Evolutionary conservation across 2,888 invertebrate species (phyloP).

Genomic region (Athetis lepigone): DNA sequence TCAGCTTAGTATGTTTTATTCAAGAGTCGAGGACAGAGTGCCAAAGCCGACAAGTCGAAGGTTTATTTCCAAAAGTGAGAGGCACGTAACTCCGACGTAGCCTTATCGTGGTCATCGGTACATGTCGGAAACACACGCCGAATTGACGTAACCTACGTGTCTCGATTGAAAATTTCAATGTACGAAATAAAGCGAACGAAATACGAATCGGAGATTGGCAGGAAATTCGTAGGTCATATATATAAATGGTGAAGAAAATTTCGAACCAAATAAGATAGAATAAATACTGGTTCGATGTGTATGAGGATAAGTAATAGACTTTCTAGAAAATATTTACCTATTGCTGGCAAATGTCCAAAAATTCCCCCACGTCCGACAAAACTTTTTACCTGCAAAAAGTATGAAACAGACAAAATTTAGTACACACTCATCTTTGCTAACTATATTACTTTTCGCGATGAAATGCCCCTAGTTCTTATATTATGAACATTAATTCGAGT

Average conservation of each 20-base stretch:
- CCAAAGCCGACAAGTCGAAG: slow-evolving; percentile 59
- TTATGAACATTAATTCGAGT: slow-evolving; percentile 38
- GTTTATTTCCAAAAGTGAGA: slow-evolving; percentile 53
- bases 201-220: slow-evolving; percentile 24
- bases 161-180: slow-evolving; percentile 49
- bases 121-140: slow-evolving; percentile 47
- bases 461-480: slow-evolving; percentile 49
- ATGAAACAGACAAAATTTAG: slow-evolving; percentile 22
- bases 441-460: slow-evolving; percentile 40
- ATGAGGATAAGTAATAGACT: background rate
- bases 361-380: slow-evolving; percentile 2
- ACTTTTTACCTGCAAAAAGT: slow-evolving; percentile 38
- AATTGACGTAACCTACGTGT: slow-evolving; percentile 49
- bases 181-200: slow-evolving; percentile 23
- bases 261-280: background rate
- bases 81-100: slow-evolving; percentile 37
- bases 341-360: slow-evolving; percentile 35
- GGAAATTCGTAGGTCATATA: slow-evolving; percentile 13
- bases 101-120: slow-evolving; percentile 53
- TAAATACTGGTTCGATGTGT: background rate
- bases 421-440: slow-evolving; percentile 36
- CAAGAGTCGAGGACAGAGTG: slow-evolving; percentile 50
- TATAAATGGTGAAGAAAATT: slow-evolving; percentile 11
- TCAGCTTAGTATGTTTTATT: slow-evolving; percentile 65
- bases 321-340: slow-evolving; percentile 12